phyloP scores from a whole-genome alignment of 2,797 vertebrate genomes.

The Pipistrellus nathusii region DNA sequence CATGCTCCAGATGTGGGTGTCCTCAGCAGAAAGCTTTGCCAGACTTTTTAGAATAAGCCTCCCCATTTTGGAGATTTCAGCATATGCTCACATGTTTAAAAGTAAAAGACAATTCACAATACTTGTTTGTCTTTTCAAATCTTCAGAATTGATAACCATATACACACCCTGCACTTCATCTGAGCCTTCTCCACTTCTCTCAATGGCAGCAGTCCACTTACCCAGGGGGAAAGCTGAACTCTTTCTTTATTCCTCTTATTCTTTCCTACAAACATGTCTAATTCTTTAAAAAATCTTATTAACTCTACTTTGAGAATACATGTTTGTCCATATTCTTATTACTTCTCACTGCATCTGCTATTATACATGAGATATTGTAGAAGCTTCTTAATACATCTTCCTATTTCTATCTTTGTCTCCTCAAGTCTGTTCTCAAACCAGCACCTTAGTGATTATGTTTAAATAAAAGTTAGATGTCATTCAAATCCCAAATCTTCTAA shows the following conservation, averaged over 20 bases:
- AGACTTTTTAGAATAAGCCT: background rate
- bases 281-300: background rate
- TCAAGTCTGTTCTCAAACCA: background rate
- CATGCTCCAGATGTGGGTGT: background rate
- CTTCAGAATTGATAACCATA: background rate
- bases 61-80: background rate
- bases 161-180: fast-evolving
- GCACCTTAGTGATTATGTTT: background rate
- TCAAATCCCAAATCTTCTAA: background rate
- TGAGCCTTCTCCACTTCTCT: background rate
- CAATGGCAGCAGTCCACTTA: background rate
- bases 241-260: background rate
- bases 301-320: background rate
- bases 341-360: background rate
- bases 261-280: background rate
- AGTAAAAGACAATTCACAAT: background rate
- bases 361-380: background rate
- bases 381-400: background rate
- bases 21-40: background rate
- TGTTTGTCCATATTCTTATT: background rate
- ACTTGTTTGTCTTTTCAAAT: background rate
- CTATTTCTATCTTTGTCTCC: background rate
- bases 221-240: background rate
- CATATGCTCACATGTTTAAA: background rate
- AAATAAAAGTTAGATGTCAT: background rate